phyloP scores from a whole-genome alignment of 2,797 vertebrate species.

The Natrix natrix region DNA sequence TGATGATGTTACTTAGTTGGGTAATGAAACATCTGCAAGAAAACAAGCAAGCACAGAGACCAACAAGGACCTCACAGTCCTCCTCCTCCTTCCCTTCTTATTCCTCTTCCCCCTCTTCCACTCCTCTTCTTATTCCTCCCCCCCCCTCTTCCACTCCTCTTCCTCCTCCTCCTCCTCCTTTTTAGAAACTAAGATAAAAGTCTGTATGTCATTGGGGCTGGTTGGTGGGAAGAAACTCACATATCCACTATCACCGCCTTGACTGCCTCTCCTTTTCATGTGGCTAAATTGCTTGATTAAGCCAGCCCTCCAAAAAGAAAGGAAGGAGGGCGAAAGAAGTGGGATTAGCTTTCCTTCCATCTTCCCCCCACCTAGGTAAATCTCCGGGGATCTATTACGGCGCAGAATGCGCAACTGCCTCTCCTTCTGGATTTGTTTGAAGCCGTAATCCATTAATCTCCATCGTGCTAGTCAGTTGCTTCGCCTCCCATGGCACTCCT shows the following conservation, averaged over 20 bases:
- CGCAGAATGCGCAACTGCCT: constrained; percentile 5
- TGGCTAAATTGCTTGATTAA: constrained; percentile 40
- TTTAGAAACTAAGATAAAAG: not conserved
- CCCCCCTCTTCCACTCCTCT: not conserved
- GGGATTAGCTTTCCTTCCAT: not conserved
- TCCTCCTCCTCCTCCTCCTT: not conserved
- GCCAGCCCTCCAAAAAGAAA: constrained; percentile 6
- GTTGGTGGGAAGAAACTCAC: not conserved
- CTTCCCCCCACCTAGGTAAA: constrained; percentile 17
- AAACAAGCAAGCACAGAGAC: too few species aligned
- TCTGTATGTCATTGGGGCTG: not conserved
- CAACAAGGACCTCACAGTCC: too few species aligned
- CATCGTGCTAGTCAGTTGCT: not conserved
- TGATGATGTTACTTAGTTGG: too few species aligned
- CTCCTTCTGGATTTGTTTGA: constrained; percentile 8
- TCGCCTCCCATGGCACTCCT: constrained; percentile 24
- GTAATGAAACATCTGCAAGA: too few species aligned
- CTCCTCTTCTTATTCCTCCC: too few species aligned
- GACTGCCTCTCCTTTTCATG: constrained; percentile 32
- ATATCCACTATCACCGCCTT: not conserved
- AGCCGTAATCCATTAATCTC: constrained; percentile 25
- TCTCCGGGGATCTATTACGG: not conserved
- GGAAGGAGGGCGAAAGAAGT: not conserved
- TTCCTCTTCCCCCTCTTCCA: not conserved
- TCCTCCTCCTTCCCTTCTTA: too few species aligned